Base-by-base conservation (phyloP, 1,140 invertebrate genomes). In the Aphaenogaster floridana region DNA sequence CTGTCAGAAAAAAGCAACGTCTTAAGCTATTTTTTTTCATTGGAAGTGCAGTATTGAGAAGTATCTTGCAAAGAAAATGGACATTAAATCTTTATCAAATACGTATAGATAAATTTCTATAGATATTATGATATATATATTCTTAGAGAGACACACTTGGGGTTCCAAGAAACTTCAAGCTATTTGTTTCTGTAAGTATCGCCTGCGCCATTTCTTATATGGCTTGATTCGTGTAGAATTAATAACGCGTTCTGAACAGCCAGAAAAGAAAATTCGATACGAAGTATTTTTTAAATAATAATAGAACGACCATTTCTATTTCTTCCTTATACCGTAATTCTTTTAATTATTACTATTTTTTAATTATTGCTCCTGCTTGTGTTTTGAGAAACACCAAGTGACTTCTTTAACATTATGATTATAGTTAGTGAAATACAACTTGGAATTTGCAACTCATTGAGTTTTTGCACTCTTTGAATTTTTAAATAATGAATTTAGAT, bases 31-130 rank as follows among this genome's bases (percentile, higher is more conserved):
- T 59, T 45, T 42, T 68, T 68, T 39, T 34, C 0, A 59, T 76
- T 42, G 13, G 17, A 7, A 74, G 3, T 52, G 17, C 15, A 52
- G 7, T 50, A 48, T 34, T 4, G 6, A 34, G 3, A 52, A 71
- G 2, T 52, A 13, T 52, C 21, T 48, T 11, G n/a, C 42, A 69
- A 45, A 71, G 13, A n/a, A 9, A 68, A 9, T 61, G 28, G 11
- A 34, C 7, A 71, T 50, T 52, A 17, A 50, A 34, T 34, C n/a
- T 7, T 71, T 71, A 42, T 74, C 71, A 39, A 36, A 74, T 39
- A 57, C 36, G 34, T 57, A 28, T 28, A 45, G 21, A 76, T 9
- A 28, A 6, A 45, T 76, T 76, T 71, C n/a, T 64, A 48, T 57
- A 74, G 13, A 76, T 42, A 45, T 50, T 28, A 5, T 48, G 36